Evolutionary conservation across 2,888 invertebrate species (phyloP), one percentile per base, ranked within the genome.

Genomic region (Coelinius sp.): DNA sequence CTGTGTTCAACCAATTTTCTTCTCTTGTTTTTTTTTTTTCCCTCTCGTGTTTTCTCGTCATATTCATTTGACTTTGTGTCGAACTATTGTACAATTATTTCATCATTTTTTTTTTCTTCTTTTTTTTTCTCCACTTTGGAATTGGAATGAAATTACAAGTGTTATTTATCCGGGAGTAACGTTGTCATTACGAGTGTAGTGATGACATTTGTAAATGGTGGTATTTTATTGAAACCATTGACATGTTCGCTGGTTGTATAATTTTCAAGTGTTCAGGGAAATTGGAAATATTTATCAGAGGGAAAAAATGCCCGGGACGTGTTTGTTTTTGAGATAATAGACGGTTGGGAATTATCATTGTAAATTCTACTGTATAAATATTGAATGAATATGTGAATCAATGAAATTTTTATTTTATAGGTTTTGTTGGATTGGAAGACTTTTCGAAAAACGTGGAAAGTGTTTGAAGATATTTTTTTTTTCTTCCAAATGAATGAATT

Each of bases 41-140:
- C 7, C 1, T 7, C 46, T n/a, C 49, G 20, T 20, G 1, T 27
- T 27, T n/a, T 22, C 27, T n/a, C n/a, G 25, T 10, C 10, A 6
- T 22, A 52, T n/a, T 38, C n/a, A 41, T 41, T 41, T 41, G 41
- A 41, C 41, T 14, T 41, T 41, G 27, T 27, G 53, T 25, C 25
- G 27, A 53, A 53, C 41, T 41, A 2, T 53, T 53, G 53, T 25
- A 25, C 53, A 53, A 53, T 53, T 53, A 53, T 53, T 53, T 14
- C 14, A 12, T 22, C 20, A 7, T 12, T 25, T 53, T 27, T 24
- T 27, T 53, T 27, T 25, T 25, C 10, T 27, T 53, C n/a, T 25
- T 25, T n/a, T 52, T 24, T 52, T 52, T 24, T 20, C 52, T 52
- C 12, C 52, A 24, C 12, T 27, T 25, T n/a, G 24, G 24, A 10